Conservation (phyloP, 2,888 invertebrate genomes). For the Polyommatus icarus region DNA sequence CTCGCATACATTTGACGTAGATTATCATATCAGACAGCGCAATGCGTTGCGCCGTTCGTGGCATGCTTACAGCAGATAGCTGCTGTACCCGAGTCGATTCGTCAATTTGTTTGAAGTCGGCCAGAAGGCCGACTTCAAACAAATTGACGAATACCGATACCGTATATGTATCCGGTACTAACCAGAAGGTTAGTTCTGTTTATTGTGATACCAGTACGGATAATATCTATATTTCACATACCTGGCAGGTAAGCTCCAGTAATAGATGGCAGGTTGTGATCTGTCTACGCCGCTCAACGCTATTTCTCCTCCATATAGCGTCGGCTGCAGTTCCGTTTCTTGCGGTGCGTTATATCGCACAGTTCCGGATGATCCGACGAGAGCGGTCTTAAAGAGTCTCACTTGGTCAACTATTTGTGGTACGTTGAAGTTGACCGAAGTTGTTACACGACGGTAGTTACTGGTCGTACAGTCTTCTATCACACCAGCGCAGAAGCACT, state of each 20-base stretch:
- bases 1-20: too few relatives aligned
- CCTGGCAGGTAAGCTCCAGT: conserved; percentile 91
- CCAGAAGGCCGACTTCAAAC: too few relatives aligned
- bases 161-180: too few relatives aligned
- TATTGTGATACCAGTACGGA: too few relatives aligned
- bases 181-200: too few relatives aligned
- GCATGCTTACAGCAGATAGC: too few relatives aligned
- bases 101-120: too few relatives aligned
- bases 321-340: conserved; percentile 60
- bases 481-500: conserved; percentile 97
- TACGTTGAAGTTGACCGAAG: conserved; percentile 60
- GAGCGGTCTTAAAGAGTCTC: conserved; percentile 59
- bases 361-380: conserved; percentile 48
- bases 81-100: too few relatives aligned
- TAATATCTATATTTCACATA: conserved; percentile 45
- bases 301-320: conserved; percentile 82
- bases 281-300: conserved; percentile 81
- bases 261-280: conserved; percentile 83
- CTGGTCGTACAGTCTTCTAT: conserved; percentile 91
- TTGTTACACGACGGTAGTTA: conserved; percentile 83
- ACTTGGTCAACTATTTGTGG: conserved; percentile 62
- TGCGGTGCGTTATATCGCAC: conserved; percentile 61
- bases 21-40: too few relatives aligned
- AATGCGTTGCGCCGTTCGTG: too few relatives aligned
- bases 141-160: too few relatives aligned